These are phyloP conservation scores for Apotomis capreana DNA, from an alignment of 2,888 invertebrate genomes.

Conservation along the genomic window DNA sequence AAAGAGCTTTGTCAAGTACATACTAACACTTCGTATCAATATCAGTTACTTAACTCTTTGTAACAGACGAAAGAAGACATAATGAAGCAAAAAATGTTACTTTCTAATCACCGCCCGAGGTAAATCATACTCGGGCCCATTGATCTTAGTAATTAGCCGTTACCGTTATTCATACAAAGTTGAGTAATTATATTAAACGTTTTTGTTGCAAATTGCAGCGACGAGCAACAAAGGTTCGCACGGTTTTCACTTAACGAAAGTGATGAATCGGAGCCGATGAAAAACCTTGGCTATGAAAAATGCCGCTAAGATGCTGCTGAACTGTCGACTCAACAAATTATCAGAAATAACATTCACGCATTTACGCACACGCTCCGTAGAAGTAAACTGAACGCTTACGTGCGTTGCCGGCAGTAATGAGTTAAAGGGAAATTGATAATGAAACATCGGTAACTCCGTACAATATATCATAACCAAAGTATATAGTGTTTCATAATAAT, in stretches of 20 bases:
- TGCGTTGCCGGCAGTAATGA: too few species aligned
- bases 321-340: too few species aligned
- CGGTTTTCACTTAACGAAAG: constrained; percentile 69
- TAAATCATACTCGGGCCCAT: constrained; percentile 43
- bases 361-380: too few species aligned
- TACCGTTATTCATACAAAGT: constrained; percentile 43
- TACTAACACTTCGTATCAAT: constrained; percentile 23
- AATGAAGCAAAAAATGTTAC: constrained; percentile 40
- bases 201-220: constrained; percentile 49
- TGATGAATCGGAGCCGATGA: constrained; percentile 51
- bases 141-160: constrained; percentile 44
- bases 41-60: constrained; percentile 38
- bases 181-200: constrained; percentile 52
- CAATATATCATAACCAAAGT: too few species aligned
- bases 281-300: constrained; percentile 48
- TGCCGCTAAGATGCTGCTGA: constrained; percentile 35
- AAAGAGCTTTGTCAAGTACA: constrained; percentile 29
- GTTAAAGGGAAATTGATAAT: too few species aligned
- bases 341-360: too few species aligned
- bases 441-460: too few species aligned
- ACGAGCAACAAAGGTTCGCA: constrained; percentile 56
- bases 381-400: too few species aligned
- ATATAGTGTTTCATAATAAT: neutral
- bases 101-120: constrained; percentile 46
- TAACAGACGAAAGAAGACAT: constrained; percentile 34